These are phyloP conservation scores for Lycopodina hypogea DNA, from an alignment of 37 sponge, comb jelly and placozoan genomes.

Conservation along the genomic window DNA sequence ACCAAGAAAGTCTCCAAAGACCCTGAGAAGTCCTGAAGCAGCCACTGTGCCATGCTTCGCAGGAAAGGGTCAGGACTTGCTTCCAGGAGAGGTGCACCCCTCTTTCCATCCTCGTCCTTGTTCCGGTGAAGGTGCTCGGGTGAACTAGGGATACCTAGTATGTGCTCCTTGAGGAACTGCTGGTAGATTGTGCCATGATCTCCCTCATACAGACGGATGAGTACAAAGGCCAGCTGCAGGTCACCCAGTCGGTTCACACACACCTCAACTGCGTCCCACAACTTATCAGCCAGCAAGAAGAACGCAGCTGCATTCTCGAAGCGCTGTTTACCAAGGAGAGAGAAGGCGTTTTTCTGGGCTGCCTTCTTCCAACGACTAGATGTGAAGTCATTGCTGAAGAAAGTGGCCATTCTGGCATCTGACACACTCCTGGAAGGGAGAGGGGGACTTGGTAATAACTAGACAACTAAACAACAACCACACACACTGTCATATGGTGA, in stretches of 20 bases:
- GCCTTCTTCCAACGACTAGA: conserved; percentile 91
- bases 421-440: conserved; percentile 62
- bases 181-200: conserved; percentile 57
- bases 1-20: conserved; percentile 83
- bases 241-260: conserved; percentile 75
- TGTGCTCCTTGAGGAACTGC: conserved; percentile 53
- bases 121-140: too few relatives aligned
- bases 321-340: conserved; percentile 88
- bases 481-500: too few relatives aligned
- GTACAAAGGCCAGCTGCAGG: conserved; percentile 88
- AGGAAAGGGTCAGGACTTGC: conserved; percentile 71
- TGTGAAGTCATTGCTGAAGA: conserved; percentile 84
- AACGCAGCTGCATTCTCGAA: conserved; percentile 96
- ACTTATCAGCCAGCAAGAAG: conserved; percentile 83
- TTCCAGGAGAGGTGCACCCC: neutral
- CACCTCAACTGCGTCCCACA: conserved; percentile 96
- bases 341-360: conserved; percentile 96
- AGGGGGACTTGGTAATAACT: neutral
- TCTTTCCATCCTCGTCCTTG: neutral
- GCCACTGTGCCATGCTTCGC: conserved; percentile 89
- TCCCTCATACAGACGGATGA: conserved; percentile 81
- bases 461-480: conserved; percentile 1
- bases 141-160: conserved; percentile 39
- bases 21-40: conserved; percentile 74
- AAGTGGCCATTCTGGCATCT: conserved; percentile 79